Percentiles rank a stretch among this genome's conserved stretches.
Conservation (phyloP, 2,113 vertebrate genomes). For the Thinocorus orbignyianus region DNA sequence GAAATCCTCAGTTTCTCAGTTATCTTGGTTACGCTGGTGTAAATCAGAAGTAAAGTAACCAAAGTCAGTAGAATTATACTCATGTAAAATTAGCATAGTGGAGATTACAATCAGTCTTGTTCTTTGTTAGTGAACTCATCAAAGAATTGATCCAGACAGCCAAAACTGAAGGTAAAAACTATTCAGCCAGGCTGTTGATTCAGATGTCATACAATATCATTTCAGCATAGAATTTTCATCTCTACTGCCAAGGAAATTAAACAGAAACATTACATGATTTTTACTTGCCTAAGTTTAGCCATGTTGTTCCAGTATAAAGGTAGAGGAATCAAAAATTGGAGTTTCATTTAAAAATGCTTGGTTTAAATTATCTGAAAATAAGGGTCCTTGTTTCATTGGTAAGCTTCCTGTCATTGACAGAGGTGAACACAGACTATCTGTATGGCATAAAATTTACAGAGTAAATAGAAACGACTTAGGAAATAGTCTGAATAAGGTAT, state of each 20-base stretch:
- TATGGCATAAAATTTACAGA: background rate
- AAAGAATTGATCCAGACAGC: slow-evolving; percentile 64
- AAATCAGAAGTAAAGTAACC: slow-evolving; percentile 19
- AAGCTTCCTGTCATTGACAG: background rate
- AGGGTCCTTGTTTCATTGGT: background rate
- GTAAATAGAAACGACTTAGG: background rate
- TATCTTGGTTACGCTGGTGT: background rate
- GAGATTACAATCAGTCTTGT: background rate
- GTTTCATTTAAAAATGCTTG: background rate
- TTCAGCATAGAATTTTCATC: slow-evolving; percentile 71
- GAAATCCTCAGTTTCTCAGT: background rate
- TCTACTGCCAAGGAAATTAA: slow-evolving; percentile 73
- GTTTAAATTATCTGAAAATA: background rate
- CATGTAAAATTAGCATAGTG: background rate
- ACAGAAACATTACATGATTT: slow-evolving; percentile 68
- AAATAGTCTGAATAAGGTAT: background rate
- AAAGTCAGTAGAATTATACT: background rate
- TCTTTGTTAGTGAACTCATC: slow-evolving; percentile 30
- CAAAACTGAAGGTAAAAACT: slow-evolving; percentile 49
- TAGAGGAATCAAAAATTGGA: background rate
- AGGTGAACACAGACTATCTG: background rate
- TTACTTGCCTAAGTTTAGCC: slow-evolving; percentile 43
- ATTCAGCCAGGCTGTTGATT: slow-evolving; percentile 61
- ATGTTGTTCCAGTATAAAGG: slow-evolving; percentile 32
- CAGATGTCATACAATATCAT: slow-evolving; percentile 69